Conservation (phyloP, 2,113 vertebrate genomes). For the Tyto alba region DNA sequence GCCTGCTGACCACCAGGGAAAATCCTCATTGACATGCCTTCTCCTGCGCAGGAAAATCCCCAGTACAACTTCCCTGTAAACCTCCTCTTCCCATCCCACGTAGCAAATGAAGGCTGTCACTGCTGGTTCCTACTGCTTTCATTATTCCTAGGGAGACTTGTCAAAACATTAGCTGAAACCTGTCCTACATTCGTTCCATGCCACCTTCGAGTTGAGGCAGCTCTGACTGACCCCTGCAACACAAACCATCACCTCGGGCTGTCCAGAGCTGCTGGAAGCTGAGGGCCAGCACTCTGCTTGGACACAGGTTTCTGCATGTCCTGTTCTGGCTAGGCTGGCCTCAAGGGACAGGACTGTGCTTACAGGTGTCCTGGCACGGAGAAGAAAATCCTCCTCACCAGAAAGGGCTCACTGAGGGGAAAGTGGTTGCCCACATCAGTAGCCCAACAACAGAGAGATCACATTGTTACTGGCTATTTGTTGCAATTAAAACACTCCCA, state of each 20-base stretch:
- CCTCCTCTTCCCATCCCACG: background rate
- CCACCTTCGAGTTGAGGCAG: background rate
- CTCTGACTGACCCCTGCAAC: background rate
- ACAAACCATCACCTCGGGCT: background rate
- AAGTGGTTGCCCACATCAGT: background rate
- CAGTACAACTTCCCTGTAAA: background rate
- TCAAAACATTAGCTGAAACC: background rate
- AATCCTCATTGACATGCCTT: accelerated
- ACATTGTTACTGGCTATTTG: background rate
- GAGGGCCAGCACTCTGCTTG: accelerated
- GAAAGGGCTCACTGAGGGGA: background rate
- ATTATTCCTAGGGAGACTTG: background rate
- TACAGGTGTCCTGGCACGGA: background rate
- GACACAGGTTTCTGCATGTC: accelerated
- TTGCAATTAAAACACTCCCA: background rate
- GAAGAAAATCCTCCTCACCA: background rate
- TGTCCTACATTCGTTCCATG: accelerated
- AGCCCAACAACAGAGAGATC: background rate
- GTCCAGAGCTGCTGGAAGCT: background rate
- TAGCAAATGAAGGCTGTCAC: background rate
- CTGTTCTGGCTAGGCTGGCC: background rate
- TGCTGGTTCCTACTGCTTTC: background rate
- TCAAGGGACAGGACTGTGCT: background rate
- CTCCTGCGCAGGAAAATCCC: background rate
- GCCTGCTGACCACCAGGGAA: background rate